Base-by-base conservation (phyloP, 2,113 vertebrate species). In the Lasiurus cinereus region DNA sequence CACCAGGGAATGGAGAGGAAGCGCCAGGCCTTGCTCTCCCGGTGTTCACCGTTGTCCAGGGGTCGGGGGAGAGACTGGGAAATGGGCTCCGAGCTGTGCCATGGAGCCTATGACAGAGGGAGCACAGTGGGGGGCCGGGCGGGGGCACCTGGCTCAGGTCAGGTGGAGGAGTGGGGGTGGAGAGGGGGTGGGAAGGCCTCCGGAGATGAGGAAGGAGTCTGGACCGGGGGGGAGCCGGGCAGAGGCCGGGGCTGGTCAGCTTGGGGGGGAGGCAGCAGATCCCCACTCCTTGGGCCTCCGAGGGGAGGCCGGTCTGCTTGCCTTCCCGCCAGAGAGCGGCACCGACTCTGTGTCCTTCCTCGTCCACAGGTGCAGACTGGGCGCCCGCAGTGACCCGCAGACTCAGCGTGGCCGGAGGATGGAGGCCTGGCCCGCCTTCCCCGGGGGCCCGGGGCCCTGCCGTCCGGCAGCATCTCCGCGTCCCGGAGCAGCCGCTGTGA, bases 41-140 rank as follows among this genome's bases (percentile, higher is more conserved):
- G 29, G 22, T n/a, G 15, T 39, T 48, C 72, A 12, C 18, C 6
- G 24, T 43, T 5, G 3, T 13, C 14, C 3, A 1, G 0, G 9
- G 8, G n/a, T n/a, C n/a, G 11, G 14, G 14, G n/a, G 19, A 33
- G 11, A 52, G 18, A 10, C 36, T 9, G n/a, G 9, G 12, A 43
- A 9, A 1, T 54, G 46, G 72, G n/a, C 69, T 19, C n/a, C 21
- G 27, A 12, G 62, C 29, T 2, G 0, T 6, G 0, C 16, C 31
- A 4, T 62, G 43, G 79, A 50, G 48, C 56, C 43, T 5, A 0
- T 9, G 59, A 7, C 6, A 33, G 69, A 56, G 78, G 12, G 24
- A 10, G 33, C 6, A 1, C 1, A 1, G 31, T 3, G 6, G 59
- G 33, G 15, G 24, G 19, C 8, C 0, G 24, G 24, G 24, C 27